Conservation (phyloP, 2,113 vertebrate genomes). For the Semnopithecus entellus region DNA sequence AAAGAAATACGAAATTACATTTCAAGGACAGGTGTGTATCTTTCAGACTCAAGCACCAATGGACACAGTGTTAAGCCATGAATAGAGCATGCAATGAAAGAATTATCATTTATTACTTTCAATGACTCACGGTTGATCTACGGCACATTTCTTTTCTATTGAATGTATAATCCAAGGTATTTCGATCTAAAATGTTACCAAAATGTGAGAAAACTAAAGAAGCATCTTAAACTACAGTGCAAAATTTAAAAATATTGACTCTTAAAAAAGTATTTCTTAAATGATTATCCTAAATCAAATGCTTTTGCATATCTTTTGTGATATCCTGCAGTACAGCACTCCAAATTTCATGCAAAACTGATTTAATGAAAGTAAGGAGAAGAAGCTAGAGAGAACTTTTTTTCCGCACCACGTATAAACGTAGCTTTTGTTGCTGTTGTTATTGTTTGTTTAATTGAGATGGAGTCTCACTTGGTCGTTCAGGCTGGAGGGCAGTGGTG, state of each 20-base stretch:
- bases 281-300: background rate
- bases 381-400: background rate
- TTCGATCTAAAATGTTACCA: background rate
- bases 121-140: constrained; percentile 2
- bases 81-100: constrained; percentile 23
- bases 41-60: background rate
- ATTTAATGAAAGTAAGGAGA: constrained; percentile 32
- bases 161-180: background rate
- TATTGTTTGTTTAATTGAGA: no score
- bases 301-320: background rate
- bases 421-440: background rate
- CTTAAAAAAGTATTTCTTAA: constrained; percentile 5
- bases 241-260: constrained; percentile 14
- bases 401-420: background rate
- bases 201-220: background rate
- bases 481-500: no score
- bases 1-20: background rate
- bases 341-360: constrained; percentile 22
- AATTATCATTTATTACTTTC: constrained; percentile 40
- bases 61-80: background rate
- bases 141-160: background rate
- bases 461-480: no score
- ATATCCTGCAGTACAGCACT: background rate
- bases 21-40: background rate
- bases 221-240: background rate